Evolutionary conservation across 1,140 invertebrate species (phyloP), one percentile per base, ranked within the genome.

Genomic region (Grapholita molesta): DNA sequence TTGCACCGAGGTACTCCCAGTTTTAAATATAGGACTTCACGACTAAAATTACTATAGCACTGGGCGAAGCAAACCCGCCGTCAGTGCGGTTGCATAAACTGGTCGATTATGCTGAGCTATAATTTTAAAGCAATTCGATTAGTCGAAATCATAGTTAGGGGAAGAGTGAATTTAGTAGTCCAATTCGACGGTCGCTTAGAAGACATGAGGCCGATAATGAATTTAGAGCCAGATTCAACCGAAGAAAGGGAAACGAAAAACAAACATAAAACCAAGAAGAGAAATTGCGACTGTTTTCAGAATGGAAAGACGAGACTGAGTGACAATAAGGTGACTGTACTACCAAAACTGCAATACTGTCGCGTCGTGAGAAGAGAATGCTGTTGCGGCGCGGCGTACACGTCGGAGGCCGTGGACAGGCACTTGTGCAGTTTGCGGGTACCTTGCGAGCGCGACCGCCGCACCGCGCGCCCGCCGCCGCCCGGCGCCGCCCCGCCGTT

Each of bases 311-410:
- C 77, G 79, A 83, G 78, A 75, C 82, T 78, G 79, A 85, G 82
- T 75, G 66, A 73, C 68, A 70, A 86, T 82, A 89, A 91, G 93
- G 93, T 94, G 93, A 93, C 93, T 94, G 95, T 96, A 96, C 95
- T 97, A 96, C 96, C 96, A 95, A 97, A 96, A 95, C 96, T 96
- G 95, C 95, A 96, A 96, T 96, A 97, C 94, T 96, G 96, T 94
- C 96, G 95, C 93, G 96, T 95, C 93, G 94, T 94, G 86, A 95
- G 94, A 91, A 95, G 93, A 92, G 94, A 95, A 89, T 94, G 93
- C 84, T 92, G 93, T 92, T 93, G 91, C 89, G 91, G 89, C 90
- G 91, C 91, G 91, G 91, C 92, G 91, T 90, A 86, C 83, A 88
- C 89, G 92, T 95, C 94, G 89, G 94, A 95, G 88, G 95, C 95